Base-by-base conservation (phyloP, 2,888 invertebrate species). In the Alcis repandata region DNA sequence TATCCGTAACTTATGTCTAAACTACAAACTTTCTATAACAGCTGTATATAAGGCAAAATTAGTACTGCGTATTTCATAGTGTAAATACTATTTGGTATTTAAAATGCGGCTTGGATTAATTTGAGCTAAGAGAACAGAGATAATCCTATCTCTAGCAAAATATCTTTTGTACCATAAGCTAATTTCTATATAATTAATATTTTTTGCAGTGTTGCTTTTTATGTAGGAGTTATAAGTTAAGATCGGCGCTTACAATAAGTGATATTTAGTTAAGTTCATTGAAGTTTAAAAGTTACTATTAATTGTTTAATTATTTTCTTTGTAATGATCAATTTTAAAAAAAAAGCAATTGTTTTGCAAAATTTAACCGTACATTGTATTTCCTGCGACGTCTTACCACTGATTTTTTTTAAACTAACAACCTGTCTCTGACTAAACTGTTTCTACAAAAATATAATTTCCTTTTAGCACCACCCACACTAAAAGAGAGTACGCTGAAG, bases 401-500 rank as follows among this genome's bases (percentile, higher is more conserved):
- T 27, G 6, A 15, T 3, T 40, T 13, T n/a, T 11, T 4, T 11
- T 40, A n/a, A 10, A n/a, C 10, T 40, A 40, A 43, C 15, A 13
- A 38, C 3, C 10, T 20, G 8, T 48, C 15, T 27, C 1, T 2
- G 9, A 48, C 48, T 2, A 19, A 33, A 20, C n/a, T 38, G 11
- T 19, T 19, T 36, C 10, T 38, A 22, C 17, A 58, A 48, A 22
- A 17, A 0, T 15, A n/a, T 13, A 32, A 15, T 57, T 61, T 64
- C 54, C 63, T 83, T 87, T 40, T 87, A 96, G 96, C 96, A 84
- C 93, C 95, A 73, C 97, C 97, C 43, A 95, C 95, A 84, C 95
- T 97, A 75, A 89, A 95, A 79, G 95, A 95, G 75, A 95, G 96
- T 73, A 96, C 95, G 76, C 95, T 97, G 89, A 95, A 95, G 77